Evolutionary conservation across 2,797 vertebrate species (phyloP).

Genomic region (Peromyscus nudipes): DNA sequence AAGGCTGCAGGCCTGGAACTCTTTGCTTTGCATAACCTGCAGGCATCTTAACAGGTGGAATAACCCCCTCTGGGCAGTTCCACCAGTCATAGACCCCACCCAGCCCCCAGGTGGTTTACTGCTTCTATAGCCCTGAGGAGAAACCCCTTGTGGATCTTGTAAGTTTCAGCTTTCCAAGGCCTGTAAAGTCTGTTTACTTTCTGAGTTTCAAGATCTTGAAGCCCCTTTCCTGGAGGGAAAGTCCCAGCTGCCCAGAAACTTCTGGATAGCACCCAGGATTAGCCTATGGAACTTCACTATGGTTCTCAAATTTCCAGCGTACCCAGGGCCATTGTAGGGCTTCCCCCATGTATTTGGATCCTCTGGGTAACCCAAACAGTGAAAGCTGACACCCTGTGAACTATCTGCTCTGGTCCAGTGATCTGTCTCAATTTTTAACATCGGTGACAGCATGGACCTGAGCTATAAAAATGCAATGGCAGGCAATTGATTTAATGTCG

Average conservation of each 20-base stretch:
- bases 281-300: background rate
- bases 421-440: constrained; percentile 75
- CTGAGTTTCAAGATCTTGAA: background rate
- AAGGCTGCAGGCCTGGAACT: background rate
- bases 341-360: background rate
- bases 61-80: fast-evolving
- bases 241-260: background rate
- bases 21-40: background rate
- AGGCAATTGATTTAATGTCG: constrained; percentile 74
- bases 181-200: no score
- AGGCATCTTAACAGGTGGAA: background rate
- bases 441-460: constrained; percentile 5
- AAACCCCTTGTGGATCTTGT: background rate
- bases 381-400: constrained; percentile 70
- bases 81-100: fast-evolving
- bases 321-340: background rate
- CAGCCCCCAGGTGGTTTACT: background rate
- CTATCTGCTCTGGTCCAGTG: constrained; percentile 16
- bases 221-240: background rate
- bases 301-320: background rate
- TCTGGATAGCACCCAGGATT: background rate
- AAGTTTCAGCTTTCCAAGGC: background rate
- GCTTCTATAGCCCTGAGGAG: background rate
- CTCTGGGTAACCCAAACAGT: background rate
- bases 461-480: constrained; percentile 72